Conservation (phyloP, 2,797 vertebrate genomes). For the Schizothorax lantsangensis region DNA sequence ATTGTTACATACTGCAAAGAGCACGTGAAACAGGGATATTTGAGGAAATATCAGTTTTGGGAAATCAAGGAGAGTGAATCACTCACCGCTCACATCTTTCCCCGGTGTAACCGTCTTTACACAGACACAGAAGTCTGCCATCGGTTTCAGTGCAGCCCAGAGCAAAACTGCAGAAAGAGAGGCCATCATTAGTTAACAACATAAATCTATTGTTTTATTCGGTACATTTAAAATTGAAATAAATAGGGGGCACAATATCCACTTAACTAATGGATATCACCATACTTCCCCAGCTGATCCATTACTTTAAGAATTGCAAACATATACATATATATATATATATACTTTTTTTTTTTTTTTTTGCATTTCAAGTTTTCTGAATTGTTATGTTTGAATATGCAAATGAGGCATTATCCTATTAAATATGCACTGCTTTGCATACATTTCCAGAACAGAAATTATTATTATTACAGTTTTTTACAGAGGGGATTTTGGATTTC, state of each 20-base stretch:
- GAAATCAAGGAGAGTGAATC: not conserved
- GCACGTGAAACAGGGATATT: not conserved
- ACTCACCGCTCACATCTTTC: constrained; percentile 87
- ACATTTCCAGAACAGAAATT: not conserved
- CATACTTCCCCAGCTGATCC: not conserved
- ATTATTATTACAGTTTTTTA: too few species aligned
- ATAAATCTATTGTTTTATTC: not conserved
- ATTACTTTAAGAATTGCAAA: not conserved
- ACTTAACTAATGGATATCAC: not conserved
- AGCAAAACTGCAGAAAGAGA: constrained; percentile 83
- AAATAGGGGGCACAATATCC: not conserved
- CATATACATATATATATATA: too few species aligned
- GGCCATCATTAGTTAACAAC: not conserved
- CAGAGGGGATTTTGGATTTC: too few species aligned
- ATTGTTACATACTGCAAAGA: not conserved
- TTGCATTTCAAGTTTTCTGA: not conserved
- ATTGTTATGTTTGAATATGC: not conserved
- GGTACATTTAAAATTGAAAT: not conserved
- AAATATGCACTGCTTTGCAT: not conserved
- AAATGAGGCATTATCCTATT: not conserved
- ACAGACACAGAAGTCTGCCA: constrained; percentile 83
- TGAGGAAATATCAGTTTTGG: not conserved
- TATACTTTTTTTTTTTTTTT: too few species aligned
- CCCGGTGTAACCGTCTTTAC: constrained; percentile 88
- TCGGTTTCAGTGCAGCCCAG: constrained; percentile 81